A percentile compares a stretch with the other conserved stretches of the same genome.
Evolutionary conservation across 2,888 invertebrate species (phyloP).

Genomic region (Sarcophaga subvicina): DNA sequence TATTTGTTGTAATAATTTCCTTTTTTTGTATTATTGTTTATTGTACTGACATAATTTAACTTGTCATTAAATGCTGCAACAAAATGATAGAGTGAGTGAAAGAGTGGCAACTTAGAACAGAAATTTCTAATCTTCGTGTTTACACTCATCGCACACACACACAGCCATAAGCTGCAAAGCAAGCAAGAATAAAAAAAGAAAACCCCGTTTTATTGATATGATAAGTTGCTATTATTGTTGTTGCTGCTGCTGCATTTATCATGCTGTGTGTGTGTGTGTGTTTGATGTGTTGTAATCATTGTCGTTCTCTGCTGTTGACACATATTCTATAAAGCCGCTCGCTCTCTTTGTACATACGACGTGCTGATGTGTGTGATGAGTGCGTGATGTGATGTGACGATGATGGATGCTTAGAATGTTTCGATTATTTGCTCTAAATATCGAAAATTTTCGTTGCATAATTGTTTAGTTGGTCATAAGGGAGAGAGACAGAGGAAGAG

Average conservation of each 20-base stretch:
- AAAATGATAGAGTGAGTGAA: conserved; percentile 1
- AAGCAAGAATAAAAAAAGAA: neutral
- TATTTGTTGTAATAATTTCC: too few relatives aligned
- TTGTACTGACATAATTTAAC: conserved; percentile 1
- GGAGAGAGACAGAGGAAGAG: too few relatives aligned
- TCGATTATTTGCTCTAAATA: conserved; percentile 61
- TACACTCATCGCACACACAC: neutral
- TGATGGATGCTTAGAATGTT: conserved; percentile 53
- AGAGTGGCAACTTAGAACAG: too few relatives aligned
- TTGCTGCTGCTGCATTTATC: neutral
- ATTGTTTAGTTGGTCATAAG: neutral
- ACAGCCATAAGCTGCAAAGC: too few relatives aligned
- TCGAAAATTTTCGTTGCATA: conserved; percentile 46
- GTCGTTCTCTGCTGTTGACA: conserved; percentile 45
- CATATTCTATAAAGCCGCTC: neutral
- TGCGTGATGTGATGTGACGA: conserved; percentile 17
- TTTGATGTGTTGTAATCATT: conserved; percentile 50
- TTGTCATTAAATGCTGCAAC: conserved; percentile 2
- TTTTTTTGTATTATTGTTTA: too few relatives aligned
- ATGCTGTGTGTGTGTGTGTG: conserved; percentile 27
- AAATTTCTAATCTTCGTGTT: too few relatives aligned
- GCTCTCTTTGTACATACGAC: neutral
- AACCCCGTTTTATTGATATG: neutral
- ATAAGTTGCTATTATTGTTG: neutral
- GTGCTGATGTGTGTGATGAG: neutral